Conservation (phyloP, 2,888 invertebrate genomes). For the Pachycephus smyrnensis region DNA sequence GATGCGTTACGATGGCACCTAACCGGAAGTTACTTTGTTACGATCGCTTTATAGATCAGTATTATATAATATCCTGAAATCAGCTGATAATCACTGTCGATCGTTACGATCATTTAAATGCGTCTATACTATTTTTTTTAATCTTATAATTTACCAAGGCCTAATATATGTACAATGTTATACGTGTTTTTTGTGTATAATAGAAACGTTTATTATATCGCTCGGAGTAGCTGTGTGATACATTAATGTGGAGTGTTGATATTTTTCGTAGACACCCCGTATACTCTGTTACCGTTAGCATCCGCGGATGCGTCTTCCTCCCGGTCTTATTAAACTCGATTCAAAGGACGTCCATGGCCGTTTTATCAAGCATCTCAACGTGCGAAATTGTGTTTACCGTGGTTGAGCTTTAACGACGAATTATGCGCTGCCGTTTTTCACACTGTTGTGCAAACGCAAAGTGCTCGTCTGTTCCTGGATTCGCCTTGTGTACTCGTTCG, state of each 20-base stretch:
- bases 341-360: conserved; percentile 28
- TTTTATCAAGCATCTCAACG: conserved; percentile 25
- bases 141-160: not conserved
- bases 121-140: not conserved
- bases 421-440: not conserved
- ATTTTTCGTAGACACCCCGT: not conserved
- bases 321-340: conserved; percentile 34
- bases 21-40: not conserved
- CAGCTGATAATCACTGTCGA: not conserved
- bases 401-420: conserved; percentile 3
- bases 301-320: not conserved
- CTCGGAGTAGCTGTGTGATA: not conserved
- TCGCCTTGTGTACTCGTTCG: not conserved
- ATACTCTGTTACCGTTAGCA: not conserved
- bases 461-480: not conserved
- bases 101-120: not conserved
- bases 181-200: not conserved
- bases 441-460: not conserved
- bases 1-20: no score
- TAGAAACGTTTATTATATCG: not conserved
- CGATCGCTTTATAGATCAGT: not conserved
- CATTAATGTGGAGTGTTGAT: not conserved
- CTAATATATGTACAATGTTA: not conserved
- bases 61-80: not conserved
- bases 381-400: conserved; percentile 2